phyloP scores from a whole-genome alignment of 2,113 vertebrate species.

The Tursiops truncatus region DNA sequence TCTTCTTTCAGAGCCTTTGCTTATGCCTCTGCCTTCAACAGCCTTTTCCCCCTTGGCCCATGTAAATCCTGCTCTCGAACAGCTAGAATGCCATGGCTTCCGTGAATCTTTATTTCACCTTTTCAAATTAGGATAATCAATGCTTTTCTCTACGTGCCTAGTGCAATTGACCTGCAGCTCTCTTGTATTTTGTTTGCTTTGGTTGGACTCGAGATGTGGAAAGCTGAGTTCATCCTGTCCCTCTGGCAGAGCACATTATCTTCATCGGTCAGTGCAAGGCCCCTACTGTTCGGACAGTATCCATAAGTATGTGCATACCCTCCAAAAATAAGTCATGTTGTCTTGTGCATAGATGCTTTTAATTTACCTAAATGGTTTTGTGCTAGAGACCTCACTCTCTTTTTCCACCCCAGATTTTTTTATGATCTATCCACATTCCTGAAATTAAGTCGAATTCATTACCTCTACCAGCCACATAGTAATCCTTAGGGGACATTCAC shows the following conservation, averaged over 20 bases:
- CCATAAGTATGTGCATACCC: not conserved
- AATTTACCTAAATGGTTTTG: not conserved
- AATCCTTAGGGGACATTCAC: not conserved
- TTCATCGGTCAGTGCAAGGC: not conserved
- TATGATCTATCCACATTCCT: not conserved
- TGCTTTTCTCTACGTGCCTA: not conserved
- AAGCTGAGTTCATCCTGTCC: not conserved
- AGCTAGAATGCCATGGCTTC: not conserved
- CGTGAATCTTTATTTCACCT: not conserved
- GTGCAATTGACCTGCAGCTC: not conserved
- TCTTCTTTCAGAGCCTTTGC: not conserved
- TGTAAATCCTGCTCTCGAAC: not conserved
- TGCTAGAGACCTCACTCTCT: not conserved
- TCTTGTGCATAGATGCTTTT: not conserved
- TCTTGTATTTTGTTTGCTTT: not conserved
- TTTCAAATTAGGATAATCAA: not conserved
- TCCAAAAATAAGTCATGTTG: not conserved
- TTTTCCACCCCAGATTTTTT: not conserved
- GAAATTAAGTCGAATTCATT: slow-evolving; percentile 4
- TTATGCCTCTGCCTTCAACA: not conserved
- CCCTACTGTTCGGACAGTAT: not conserved
- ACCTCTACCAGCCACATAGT: not conserved
- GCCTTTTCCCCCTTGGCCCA: not conserved
- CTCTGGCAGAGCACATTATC: not conserved
- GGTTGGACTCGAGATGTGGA: not conserved